Conservation (phyloP, 2,797 vertebrate genomes). For the Brotula barbata region DNA sequence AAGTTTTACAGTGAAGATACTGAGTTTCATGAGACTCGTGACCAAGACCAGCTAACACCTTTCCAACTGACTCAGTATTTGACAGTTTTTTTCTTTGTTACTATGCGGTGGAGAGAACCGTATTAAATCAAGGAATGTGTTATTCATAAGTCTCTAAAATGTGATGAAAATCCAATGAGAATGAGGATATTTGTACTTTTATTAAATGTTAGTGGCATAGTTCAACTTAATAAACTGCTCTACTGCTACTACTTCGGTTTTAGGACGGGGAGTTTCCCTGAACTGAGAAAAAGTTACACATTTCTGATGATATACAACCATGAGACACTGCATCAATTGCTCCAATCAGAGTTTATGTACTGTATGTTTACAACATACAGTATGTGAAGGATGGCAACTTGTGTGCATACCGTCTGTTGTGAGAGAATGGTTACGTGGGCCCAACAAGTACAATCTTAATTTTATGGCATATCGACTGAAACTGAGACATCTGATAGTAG, state of each 20-base stretch:
- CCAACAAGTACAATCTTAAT: conserved; percentile 2
- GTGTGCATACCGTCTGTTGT: conserved; percentile 20
- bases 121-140: conserved; percentile 50
- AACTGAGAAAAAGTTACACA: conserved; percentile 10
- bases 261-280: conserved; percentile 22
- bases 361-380: neutral
- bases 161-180: conserved; percentile 37
- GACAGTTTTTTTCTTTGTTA: conserved; percentile 24
- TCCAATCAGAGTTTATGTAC: conserved; percentile 45
- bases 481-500: no score
- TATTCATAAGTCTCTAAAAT: conserved; percentile 43
- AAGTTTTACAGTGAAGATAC: conserved; percentile 60
- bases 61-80: conserved; percentile 30
- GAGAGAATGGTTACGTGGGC: conserved; percentile 18
- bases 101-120: conserved; percentile 31
- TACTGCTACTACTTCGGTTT: conserved; percentile 1
- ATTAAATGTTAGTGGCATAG: conserved; percentile 7
- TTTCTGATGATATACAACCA: conserved; percentile 29
- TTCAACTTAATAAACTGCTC: no score
- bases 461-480: neutral
- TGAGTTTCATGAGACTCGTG: conserved; percentile 51
- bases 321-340: conserved; percentile 22
- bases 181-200: conserved; percentile 17
- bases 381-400: conserved; percentile 45
- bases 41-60: conserved; percentile 55